Evolutionary conservation across 2,113 vertebrate species (phyloP).

Genomic region (Chlorocebus sabaeus): DNA sequence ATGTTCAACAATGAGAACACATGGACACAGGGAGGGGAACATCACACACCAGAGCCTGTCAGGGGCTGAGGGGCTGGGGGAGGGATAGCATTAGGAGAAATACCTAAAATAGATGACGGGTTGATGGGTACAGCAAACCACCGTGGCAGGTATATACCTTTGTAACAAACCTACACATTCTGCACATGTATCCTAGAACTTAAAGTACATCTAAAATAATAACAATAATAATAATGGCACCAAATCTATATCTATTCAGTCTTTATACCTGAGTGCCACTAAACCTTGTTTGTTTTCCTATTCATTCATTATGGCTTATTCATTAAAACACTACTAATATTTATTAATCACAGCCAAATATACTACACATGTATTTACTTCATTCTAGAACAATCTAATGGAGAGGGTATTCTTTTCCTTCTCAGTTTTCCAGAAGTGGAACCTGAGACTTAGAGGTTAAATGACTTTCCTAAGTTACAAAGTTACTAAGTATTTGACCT

Average conservation of each 20-base stretch:
- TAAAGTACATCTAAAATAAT: too few species aligned
- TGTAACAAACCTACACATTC: too few species aligned
- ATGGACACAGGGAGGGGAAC: too few species aligned
- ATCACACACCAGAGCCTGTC: too few species aligned
- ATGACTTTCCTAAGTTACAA: background rate
- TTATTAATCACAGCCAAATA: constrained; percentile 1
- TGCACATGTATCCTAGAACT: too few species aligned
- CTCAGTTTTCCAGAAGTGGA: background rate
- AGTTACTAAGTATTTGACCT: background rate
- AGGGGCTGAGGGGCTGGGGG: too few species aligned
- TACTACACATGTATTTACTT: background rate
- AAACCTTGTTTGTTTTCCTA: background rate
- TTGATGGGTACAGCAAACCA: too few species aligned
- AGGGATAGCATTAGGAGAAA: too few species aligned
- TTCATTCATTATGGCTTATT: background rate
- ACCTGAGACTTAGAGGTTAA: background rate
- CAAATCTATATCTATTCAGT: background rate
- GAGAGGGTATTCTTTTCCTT: background rate
- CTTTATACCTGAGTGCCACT: background rate
- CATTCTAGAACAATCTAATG: background rate
- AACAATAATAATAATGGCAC: background rate
- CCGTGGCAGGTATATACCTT: too few species aligned
- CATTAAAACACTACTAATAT: background rate
- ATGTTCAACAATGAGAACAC: too few species aligned
- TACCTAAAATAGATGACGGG: too few species aligned